These are phyloP conservation scores for Pseudococcus jackbeardsleyi DNA, from an alignment of 2,888 invertebrate species.

Conservation along the genomic window DNA sequence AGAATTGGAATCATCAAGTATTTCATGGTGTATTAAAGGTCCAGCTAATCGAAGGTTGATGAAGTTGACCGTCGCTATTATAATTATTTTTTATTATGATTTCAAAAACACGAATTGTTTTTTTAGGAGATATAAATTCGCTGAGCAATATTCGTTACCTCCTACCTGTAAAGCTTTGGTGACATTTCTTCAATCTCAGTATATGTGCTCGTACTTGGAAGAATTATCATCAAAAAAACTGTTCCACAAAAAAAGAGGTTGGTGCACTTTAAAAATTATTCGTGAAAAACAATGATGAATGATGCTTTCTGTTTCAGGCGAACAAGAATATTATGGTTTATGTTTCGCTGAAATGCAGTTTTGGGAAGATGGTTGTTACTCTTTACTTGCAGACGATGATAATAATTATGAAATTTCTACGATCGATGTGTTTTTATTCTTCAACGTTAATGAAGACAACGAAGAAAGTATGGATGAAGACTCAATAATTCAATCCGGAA, in stretches of 20 bases:
- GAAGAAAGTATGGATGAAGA: neutral
- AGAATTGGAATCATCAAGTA: conserved; percentile 30
- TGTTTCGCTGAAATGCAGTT: conserved; percentile 36
- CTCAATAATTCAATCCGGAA: conserved; percentile 1
- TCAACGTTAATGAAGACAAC: conserved; percentile 43
- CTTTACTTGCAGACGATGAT: conserved; percentile 50
- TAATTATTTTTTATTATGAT: neutral
- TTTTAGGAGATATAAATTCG: conserved; percentile 44
- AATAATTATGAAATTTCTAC: neutral
- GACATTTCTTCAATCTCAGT: conserved; percentile 46
- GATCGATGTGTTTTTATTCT: conserved; percentile 55
- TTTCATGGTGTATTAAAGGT: conserved; percentile 27
- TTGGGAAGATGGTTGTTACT: conserved; percentile 53
- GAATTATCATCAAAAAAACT: conserved; percentile 49
- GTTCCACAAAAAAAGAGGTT: conserved; percentile 10
- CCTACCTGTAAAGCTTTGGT: neutral
- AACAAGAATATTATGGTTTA: conserved; percentile 9
- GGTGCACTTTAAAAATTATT: neutral
- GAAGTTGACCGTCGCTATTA: neutral
- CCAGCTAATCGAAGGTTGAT: conserved; percentile 58
- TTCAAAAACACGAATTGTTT: neutral
- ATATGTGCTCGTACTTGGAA: conserved; percentile 63
- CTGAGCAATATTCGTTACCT: conserved; percentile 42
- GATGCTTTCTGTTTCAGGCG: neutral
- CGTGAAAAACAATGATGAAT: neutral